Percentiles rank a stretch among this genome's conserved stretches.
Evolutionary conservation across 2,113 vertebrate species (phyloP).

Genomic region (Neolamprologus cancellatus): DNA sequence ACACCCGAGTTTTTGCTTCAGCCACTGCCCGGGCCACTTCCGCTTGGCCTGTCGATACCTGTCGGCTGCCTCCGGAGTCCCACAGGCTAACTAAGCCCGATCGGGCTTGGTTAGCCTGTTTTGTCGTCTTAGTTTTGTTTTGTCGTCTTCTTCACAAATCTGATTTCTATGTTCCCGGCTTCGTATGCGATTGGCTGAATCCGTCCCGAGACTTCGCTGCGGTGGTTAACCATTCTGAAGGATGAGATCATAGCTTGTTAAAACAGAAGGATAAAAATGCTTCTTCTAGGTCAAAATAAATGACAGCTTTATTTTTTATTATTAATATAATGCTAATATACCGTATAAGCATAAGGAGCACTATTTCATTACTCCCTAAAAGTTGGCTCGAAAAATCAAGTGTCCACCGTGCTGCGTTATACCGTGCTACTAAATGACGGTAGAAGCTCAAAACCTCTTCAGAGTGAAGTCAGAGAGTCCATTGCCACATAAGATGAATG

Average conservation of each 20-base stretch:
- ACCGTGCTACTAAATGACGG: not conserved
- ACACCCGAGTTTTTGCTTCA: no score
- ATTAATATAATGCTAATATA: not conserved
- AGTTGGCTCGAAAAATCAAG: not conserved
- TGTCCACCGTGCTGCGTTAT: accelerated
- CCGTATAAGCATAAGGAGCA: not conserved
- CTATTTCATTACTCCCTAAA: not conserved
- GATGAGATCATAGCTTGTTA: slow-evolving; percentile 69
- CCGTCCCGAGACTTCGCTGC: slow-evolving; percentile 13
- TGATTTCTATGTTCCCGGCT: slow-evolving; percentile 32
- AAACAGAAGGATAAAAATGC: slow-evolving; percentile 57
- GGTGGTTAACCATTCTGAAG: slow-evolving; percentile 52
- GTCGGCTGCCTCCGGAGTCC: no score
- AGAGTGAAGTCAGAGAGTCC: not conserved
- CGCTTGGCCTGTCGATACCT: no score
- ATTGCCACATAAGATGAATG: not conserved
- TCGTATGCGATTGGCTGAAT: slow-evolving; percentile 31
- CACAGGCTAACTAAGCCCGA: no score
- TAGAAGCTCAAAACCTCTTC: not conserved
- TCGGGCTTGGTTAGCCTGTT: no score
- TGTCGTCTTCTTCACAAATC: not conserved
- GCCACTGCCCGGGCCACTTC: accelerated
- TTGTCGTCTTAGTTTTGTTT: not conserved
- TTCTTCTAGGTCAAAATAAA: not conserved
- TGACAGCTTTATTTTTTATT: not conserved